A percentile compares a stretch with the other conserved stretches of the same genome.
Evolutionary conservation across 2,888 invertebrate species (phyloP).

Genomic region (Mesorhabditis belari): DNA sequence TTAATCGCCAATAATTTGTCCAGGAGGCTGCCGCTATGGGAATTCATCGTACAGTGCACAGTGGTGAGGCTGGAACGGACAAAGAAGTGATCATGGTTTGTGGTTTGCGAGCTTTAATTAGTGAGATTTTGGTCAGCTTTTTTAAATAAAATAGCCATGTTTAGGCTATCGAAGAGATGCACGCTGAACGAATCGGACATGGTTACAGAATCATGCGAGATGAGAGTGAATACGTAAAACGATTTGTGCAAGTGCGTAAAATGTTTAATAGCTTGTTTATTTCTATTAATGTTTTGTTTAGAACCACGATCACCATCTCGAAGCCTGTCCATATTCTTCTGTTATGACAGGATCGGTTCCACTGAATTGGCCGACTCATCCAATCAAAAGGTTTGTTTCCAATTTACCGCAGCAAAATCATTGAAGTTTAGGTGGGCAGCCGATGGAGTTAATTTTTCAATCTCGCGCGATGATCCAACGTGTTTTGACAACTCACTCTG

Average conservation of each 20-base stretch:
- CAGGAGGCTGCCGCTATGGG: slow-evolving; percentile 57
- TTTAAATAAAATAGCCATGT: too few species aligned
- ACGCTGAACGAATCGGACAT: slow-evolving; percentile 61
- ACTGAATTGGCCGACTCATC: slow-evolving; percentile 54
- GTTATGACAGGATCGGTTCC: slow-evolving; percentile 59
- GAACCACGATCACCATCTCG: slow-evolving; percentile 29
- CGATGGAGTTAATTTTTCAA: slow-evolving; percentile 61
- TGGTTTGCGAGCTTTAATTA: too few species aligned
- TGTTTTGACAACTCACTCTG: slow-evolving; percentile 57
- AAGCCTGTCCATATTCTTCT: slow-evolving; percentile 60
- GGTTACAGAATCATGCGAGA: slow-evolving; percentile 55
- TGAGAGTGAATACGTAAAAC: slow-evolving; percentile 36
- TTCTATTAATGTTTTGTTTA: not conserved
- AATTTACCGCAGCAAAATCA: not conserved
- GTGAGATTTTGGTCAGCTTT: slow-evolving; percentile 1
- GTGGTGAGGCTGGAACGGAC: slow-evolving; percentile 56
- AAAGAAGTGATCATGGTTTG: slow-evolving; percentile 31
- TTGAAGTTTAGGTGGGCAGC: slow-evolving; percentile 56
- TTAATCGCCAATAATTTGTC: too few species aligned
- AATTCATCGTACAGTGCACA: slow-evolving; percentile 61
- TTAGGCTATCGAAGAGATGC: slow-evolving; percentile 58
- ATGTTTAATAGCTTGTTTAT: too few species aligned
- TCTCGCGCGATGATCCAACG: slow-evolving; percentile 62
- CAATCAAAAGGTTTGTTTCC: slow-evolving; percentile 48
- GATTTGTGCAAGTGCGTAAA: slow-evolving; percentile 26